Evolutionary conservation across 2,797 vertebrate genomes (phyloP), one percentile per base, ranked within the genome.

Genomic region (Fistularia tabacaria): DNA sequence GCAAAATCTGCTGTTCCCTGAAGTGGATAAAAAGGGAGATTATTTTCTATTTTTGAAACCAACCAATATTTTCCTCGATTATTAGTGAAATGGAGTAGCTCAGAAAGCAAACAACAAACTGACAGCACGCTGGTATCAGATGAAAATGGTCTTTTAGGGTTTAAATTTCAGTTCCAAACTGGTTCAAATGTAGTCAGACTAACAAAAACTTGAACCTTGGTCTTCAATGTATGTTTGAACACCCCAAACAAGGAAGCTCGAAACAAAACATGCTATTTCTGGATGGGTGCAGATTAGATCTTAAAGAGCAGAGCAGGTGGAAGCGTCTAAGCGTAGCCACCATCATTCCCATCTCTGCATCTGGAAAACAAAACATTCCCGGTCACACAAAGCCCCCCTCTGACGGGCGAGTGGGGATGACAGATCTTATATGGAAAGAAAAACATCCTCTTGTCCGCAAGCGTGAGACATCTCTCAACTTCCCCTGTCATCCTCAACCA

Each of bases 371-470:
- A 54, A 55, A 46, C 57, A 15, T 59, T 44, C 59, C 56, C 43
- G 1, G 45, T 10, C 6, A 42, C 49, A 50, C 9, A 14, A 14
- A 60, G 49, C 45, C 5, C 9, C 10, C 43, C 6, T 4, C 15
- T 42, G 55, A 58, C 36, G 11, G 14, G 9, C 46, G 49, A 36
- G 38, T 14, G 12, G 3, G 50, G 60, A 53, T 36, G 46, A 14
- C 45, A 50, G 46, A 42, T 64, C 57, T 48, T 70, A 73, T 58
- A 57, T 36, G 42, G 60, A 38, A 70, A 60, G 43, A 46, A 68
- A 79, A 84, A 84, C 81, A 85, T 77, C 77, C 80, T 73, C 36
- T 54, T 46, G 0, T 39, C 59, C 46, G 15, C 62, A 60, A 38
- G 58, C 51, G 1, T 14, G 54, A 69, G 48, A 12, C 49, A 15